These are phyloP conservation scores for Colistium nudipinnis DNA, from an alignment of 2,113 vertebrate species.

Conservation along the genomic window DNA sequence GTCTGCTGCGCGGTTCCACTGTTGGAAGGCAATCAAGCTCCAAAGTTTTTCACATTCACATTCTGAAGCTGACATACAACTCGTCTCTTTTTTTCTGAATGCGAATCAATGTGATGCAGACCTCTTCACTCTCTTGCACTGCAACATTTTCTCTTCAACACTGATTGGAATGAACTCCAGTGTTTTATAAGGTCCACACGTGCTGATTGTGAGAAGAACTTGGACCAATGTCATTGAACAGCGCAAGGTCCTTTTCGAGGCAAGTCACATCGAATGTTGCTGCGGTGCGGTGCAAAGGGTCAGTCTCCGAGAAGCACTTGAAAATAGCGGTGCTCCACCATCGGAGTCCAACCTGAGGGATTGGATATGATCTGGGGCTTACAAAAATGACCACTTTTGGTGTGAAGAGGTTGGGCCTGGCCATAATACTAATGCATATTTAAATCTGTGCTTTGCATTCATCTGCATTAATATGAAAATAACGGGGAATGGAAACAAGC, in stretches of 20 bases:
- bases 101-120: slow-evolving; percentile 74
- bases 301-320: slow-evolving; percentile 41
- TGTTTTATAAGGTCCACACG: slow-evolving; percentile 50
- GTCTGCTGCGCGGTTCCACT: slow-evolving; percentile 35
- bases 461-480: slow-evolving; percentile 80
- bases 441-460: slow-evolving; percentile 81
- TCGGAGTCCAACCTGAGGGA: slow-evolving; percentile 39
- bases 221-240: slow-evolving; percentile 52
- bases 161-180: slow-evolving; percentile 78
- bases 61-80: slow-evolving; percentile 74
- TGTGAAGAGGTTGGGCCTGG: slow-evolving; percentile 19
- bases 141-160: slow-evolving; percentile 46
- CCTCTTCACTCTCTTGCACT: slow-evolving; percentile 44
- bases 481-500: slow-evolving; percentile 57
- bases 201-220: slow-evolving; percentile 62
- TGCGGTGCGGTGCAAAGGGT: slow-evolving; percentile 10
- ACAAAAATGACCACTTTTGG: slow-evolving; percentile 63
- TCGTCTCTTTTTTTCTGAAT: slow-evolving; percentile 65
- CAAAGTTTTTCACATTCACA: slow-evolving; percentile 68
- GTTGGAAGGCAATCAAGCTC: slow-evolving; percentile 73
- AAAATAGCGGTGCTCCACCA: slow-evolving; percentile 13
- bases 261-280: slow-evolving; percentile 48
- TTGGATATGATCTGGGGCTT: slow-evolving; percentile 50
- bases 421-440: slow-evolving; percentile 79
- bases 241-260: slow-evolving; percentile 28